Percentiles rank a stretch among this genome's conserved stretches.
Conservation (phyloP, 35 echinoderm and acorn worm species). For the Ophioderma brevispina region DNA sequence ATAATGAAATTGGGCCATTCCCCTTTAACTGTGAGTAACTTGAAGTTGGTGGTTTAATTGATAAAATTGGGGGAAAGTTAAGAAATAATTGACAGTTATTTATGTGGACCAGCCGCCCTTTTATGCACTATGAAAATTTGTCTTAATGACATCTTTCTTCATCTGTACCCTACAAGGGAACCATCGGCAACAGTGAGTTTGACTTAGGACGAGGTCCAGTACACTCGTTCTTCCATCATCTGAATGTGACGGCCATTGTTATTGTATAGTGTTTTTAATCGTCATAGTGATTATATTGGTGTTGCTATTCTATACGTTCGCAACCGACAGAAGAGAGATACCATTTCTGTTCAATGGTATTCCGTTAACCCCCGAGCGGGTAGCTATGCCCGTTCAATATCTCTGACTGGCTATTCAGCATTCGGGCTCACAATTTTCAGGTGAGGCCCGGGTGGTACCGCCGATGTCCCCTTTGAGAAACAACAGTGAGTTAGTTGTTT, state of each 20-base stretch:
- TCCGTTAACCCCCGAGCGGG: too few relatives aligned
- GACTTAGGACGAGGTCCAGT: background rate
- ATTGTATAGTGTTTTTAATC: background rate
- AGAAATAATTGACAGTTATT: too few relatives aligned
- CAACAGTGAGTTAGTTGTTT: conserved; percentile 40
- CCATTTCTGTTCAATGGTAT: too few relatives aligned
- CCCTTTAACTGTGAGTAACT: too few relatives aligned
- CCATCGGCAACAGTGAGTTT: background rate
- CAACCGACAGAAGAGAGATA: too few relatives aligned
- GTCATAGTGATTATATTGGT: background rate
- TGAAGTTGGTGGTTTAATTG: too few relatives aligned
- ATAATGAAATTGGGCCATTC: too few relatives aligned
- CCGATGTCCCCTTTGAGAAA: background rate
- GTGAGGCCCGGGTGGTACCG: conserved; percentile 19
- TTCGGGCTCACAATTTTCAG: conserved; percentile 16
- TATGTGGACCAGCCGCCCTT: too few relatives aligned
- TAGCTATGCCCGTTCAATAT: background rate
- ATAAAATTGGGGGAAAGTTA: too few relatives aligned
- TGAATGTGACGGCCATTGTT: background rate
- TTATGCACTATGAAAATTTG: too few relatives aligned
- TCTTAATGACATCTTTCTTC: too few relatives aligned
- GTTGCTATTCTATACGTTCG: background rate
- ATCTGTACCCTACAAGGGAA: background rate
- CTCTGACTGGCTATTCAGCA: background rate
- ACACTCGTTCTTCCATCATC: background rate